Conservation (phyloP, 2,797 vertebrate genomes). For the Enteromius paludinosus region DNA sequence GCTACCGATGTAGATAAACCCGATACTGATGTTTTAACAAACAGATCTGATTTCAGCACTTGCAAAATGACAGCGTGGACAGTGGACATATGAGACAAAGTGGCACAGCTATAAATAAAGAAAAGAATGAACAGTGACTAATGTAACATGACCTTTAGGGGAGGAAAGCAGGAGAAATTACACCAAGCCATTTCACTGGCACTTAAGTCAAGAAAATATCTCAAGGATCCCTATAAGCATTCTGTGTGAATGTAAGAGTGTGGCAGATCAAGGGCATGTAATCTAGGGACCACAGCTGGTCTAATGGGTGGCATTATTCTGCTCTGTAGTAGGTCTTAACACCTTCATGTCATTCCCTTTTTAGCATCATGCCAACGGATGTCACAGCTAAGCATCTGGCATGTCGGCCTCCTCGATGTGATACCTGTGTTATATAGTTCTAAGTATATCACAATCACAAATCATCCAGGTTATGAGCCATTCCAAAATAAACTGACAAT, state of each 20-base stretch:
- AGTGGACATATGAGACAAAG: not conserved
- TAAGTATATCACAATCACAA: constrained; percentile 4
- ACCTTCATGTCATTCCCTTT: constrained; percentile 37
- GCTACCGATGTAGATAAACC: not conserved
- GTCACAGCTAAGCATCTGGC: constrained; percentile 4
- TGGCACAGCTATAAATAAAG: not conserved
- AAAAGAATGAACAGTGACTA: constrained; percentile 1
- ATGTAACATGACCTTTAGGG: not conserved
- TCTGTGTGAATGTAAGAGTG: not conserved
- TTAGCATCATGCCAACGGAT: constrained; percentile 40
- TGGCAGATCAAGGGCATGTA: constrained; percentile 33
- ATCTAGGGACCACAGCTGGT: constrained; percentile 44
- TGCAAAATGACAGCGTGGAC: not conserved
- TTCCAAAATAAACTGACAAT: not conserved
- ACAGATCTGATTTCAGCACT: not conserved
- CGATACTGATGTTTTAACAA: not conserved
- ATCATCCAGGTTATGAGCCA: not conserved
- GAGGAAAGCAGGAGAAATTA: constrained; percentile 3
- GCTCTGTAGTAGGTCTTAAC: constrained; percentile 46
- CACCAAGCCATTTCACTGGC: not conserved
- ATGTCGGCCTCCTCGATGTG: not conserved
- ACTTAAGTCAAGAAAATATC: not conserved
- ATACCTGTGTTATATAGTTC: constrained; percentile 9
- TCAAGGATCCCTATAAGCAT: not conserved
- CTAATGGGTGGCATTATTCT: constrained; percentile 41